Conservation (phyloP, 2,888 invertebrate species). For the Andrena chrysosceles region DNA sequence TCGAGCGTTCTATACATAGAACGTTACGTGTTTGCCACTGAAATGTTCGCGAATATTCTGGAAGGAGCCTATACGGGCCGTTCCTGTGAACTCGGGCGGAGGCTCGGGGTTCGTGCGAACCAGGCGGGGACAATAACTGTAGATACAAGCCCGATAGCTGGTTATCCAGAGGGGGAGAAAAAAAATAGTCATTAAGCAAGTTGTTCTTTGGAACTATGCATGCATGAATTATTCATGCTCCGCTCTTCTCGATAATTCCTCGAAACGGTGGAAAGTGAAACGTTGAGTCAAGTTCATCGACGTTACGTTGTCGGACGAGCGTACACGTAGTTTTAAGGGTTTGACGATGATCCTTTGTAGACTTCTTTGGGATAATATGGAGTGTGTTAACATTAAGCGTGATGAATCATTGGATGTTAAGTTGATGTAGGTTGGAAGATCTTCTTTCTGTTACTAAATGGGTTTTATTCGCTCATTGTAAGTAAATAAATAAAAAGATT, state of each 20-base stretch:
- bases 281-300: constrained; percentile 71
- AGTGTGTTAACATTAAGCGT: too few species aligned
- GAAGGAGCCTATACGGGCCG: not conserved
- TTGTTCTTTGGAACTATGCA: constrained; percentile 71
- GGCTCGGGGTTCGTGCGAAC: constrained; percentile 52
- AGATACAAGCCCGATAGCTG: constrained; percentile 47
- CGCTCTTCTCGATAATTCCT: constrained; percentile 69
- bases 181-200: constrained; percentile 70
- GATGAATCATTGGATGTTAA: not conserved
- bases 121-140: constrained; percentile 49
- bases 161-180: constrained; percentile 38
- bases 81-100: not conserved
- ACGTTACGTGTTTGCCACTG: not conserved
- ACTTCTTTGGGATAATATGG: too few species aligned
- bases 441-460: not conserved
- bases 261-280: constrained; percentile 71
- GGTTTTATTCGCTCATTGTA: too few species aligned
- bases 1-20: not conserved
- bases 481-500: not conserved
- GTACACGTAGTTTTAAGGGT: constrained; percentile 2
- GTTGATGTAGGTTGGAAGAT: not conserved
- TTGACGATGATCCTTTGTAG: not conserved
- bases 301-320: constrained; percentile 32
- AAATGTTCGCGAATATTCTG: not conserved
- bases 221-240: constrained; percentile 71